Base-by-base conservation (phyloP, 2,797 vertebrate species). In the Clarias laeviceps region DNA sequence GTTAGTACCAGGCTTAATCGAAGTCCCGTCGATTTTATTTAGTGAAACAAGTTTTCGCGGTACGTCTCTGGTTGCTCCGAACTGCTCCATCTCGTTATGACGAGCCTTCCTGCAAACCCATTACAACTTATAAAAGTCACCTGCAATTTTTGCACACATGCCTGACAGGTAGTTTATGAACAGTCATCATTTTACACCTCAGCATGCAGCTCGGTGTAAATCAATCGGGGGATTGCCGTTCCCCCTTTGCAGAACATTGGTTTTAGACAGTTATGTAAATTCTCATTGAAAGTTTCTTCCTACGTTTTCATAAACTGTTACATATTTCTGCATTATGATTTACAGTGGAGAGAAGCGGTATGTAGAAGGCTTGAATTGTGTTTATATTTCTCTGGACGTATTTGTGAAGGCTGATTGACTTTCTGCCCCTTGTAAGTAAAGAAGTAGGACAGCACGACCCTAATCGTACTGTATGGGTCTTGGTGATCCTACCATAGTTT, bases 381-480 rank as follows among this genome's bases (percentile, higher is more conserved):
- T 57, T 76, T 70, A 14, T 40, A 20, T 73, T 66, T 80, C 61
- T 56, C 20, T 70, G 61, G 3, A 59, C 32, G 56, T 78, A 32
- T 59, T 57, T 72, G 54, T 22, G 20, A 40, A 40, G 54, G 14
- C 54, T 57, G 80, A 73, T 86, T 86, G 24, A 18, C 82, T 84
- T 83, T 22, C 62, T 70, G 85, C 89, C 85, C 90, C 72, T 89
- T 73, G 45, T 93, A 91, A 94, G 89, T 92, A 57, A 85, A 29
- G 45, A 91, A 91, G 87, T 18, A 89, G 84, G 86, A 84, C 87
- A 50, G 45, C 11, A 50, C 80, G 18, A 88, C 80, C 85, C 69
- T 93, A 94, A 94, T 82, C 87, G 89, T 92, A 91, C 93, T 92
- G 93, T 91, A 87, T 20, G 89, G 80, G 73, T 87, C 86, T 37